Conservation (phyloP, 1,140 invertebrate genomes). For the Nasonia longicornis region DNA sequence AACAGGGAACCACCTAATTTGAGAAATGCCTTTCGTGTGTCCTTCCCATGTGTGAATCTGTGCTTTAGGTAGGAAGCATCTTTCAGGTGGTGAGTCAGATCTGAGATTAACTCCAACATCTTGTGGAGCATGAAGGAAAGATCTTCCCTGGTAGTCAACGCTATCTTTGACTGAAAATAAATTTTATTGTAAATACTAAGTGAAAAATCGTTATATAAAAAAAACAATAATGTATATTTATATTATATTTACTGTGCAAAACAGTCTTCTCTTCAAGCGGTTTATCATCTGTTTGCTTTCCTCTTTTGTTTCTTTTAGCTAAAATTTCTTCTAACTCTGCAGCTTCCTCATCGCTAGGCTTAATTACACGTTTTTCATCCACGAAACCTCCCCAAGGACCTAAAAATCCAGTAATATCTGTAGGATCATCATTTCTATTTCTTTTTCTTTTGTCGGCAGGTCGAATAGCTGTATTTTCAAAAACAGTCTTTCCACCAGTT, state of each 20-base stretch:
- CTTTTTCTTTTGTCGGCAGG: constrained; percentile 90
- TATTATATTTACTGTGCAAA: constrained; percentile 84
- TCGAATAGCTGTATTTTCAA: constrained; percentile 83
- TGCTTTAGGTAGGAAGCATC: constrained; percentile 97
- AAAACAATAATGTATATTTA: constrained; percentile 30
- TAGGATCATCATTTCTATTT: constrained; percentile 89
- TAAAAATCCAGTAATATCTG: constrained; percentile 94
- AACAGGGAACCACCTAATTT: constrained; percentile 94
- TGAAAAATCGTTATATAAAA: neutral
- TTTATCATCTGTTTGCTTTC: constrained; percentile 89
- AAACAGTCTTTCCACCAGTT: constrained; percentile 85
- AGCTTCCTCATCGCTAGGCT: constrained; percentile 92
- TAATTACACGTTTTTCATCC: constrained; percentile 89
- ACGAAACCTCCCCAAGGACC: constrained; percentile 97
- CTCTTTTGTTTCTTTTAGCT: constrained; percentile 89
- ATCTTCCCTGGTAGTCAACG: constrained; percentile 96
- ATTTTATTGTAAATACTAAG: constrained; percentile 36
- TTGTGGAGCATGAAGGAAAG: constrained; percentile 93
- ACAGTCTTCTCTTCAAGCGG: constrained; percentile 94
- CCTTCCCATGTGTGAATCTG: constrained; percentile 97
- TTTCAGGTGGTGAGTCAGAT: constrained; percentile 91
- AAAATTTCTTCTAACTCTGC: constrained; percentile 94
- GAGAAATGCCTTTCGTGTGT: constrained; percentile 97
- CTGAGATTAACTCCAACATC: constrained; percentile 96
- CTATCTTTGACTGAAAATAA: constrained; percentile 86